Evolutionary conservation across 92 coral and sea anemone species (phyloP).

Genomic region (Parazoanthus swiftii): DNA sequence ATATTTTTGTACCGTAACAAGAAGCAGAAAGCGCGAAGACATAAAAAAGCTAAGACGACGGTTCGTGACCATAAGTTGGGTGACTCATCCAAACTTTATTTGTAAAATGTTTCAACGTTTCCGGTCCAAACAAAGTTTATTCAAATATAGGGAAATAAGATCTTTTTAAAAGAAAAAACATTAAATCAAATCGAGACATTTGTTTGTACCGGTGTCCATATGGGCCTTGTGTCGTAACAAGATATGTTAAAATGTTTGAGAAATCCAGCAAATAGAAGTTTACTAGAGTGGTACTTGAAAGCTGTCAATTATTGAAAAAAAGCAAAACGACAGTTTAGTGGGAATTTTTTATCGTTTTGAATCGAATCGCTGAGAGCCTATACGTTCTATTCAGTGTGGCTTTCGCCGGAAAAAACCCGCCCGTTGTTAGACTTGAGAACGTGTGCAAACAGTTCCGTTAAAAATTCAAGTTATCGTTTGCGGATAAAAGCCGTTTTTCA

Average conservation of each 20-base stretch:
- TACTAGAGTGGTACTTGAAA: not conserved
- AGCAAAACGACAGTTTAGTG: not conserved
- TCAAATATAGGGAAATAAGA: constrained; percentile 19
- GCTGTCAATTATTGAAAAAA: not conserved
- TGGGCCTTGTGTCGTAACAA: constrained; percentile 4
- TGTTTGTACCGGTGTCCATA: not conserved
- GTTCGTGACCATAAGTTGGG: not conserved
- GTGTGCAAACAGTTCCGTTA: not conserved
- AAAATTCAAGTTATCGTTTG: not conserved
- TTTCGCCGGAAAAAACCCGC: not conserved
- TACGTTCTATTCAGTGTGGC: not conserved
- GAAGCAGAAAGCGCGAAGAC: not conserved
- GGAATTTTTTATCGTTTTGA: not conserved
- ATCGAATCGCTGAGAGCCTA: not conserved
- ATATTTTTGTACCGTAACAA: not conserved
- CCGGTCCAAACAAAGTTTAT: constrained; percentile 16
- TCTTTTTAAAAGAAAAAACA: constrained; percentile 4
- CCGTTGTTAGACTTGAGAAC: not conserved
- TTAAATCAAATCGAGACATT: not conserved
- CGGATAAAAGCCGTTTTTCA: not conserved
- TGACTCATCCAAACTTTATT: constrained; percentile 12
- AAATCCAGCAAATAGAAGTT: not conserved
- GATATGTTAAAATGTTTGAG: not conserved
- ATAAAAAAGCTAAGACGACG: not conserved
- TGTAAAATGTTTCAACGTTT: constrained; percentile 3